Percentiles rank a stretch among this genome's conserved stretches.
Conservation (phyloP, 2,797 vertebrate species). For the Mallotus villosus region DNA sequence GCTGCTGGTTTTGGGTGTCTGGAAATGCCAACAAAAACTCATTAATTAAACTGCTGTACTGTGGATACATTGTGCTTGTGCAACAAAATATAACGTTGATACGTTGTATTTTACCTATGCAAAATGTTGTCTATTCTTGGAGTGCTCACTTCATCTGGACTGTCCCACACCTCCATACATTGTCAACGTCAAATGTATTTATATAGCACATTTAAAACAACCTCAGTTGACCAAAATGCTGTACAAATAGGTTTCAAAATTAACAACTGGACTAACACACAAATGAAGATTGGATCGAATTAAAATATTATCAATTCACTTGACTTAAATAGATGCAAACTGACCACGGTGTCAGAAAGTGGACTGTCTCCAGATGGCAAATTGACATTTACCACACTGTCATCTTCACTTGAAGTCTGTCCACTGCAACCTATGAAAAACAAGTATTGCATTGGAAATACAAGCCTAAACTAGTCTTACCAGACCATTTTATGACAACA, state of each 20-base stretch:
- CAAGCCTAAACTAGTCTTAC: no score
- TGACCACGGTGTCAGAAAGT: no score
- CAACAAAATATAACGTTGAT: constrained; percentile 9
- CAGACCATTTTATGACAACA: no score
- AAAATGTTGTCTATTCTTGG: constrained; percentile 20
- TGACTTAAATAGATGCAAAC: constrained; percentile 21
- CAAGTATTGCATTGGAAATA: no score
- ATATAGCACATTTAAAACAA: no score
- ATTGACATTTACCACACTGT: no score
- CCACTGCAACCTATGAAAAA: no score
- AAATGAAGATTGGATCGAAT: constrained; percentile 12
- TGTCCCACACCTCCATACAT: constrained; percentile 7
- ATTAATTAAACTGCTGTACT: background rate
- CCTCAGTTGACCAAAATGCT: no score
- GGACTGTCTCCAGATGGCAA: no score
- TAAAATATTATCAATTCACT: constrained; percentile 8
- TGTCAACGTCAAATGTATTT: no score
- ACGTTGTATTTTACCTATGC: constrained; percentile 13
- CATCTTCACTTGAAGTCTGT: no score
- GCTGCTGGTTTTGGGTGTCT: background rate
- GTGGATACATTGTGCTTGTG: background rate
- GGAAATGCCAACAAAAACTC: background rate
- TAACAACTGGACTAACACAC: background rate
- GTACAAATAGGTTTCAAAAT: no score
- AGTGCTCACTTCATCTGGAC: constrained; percentile 10